Base-by-base conservation (phyloP, 2,797 vertebrate species). In the Echeneis naucrates region DNA sequence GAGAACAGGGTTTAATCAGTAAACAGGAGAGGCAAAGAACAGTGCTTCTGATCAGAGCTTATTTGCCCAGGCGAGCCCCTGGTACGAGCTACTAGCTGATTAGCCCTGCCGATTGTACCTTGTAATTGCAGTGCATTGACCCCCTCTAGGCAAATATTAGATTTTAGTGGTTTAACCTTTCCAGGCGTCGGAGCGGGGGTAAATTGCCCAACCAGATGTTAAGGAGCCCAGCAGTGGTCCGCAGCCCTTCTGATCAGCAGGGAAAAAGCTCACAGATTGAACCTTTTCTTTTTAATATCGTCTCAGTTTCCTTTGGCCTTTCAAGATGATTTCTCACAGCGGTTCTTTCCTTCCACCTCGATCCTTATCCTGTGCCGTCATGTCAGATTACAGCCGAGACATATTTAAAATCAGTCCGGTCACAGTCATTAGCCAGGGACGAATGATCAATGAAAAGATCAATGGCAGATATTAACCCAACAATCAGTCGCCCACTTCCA, bases 131-230 rank as follows among this genome's bases (percentile, higher is more conserved):
- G 87, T 88, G 90, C 80, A 88, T 88, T 93, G 92, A 95, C 92
- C 93, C 94, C 94, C 94, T 94, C 92, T 69, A 91, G 94, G 94
- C 94, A 94, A 94, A 94, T 94, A 94, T 93, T 93, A 93, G 90
- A 94, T 94, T 94, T 93, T 93, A 94, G 93, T 92, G 92, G 88
- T 94, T 95, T 95, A 95, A 95, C 94, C 94, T 95, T 94, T 93
- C 88, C 90, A 89, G 90, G 88, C 89, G 80, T 90, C 90, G 77
- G 89, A 87, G 91, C 81, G 42, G 84, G n/a, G 83, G 77, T 86
- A 92, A 94, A 94, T 94, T 93, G 93, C 91, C 87, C 78, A 38
- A 81, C 87, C 93, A 94, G 93, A 95, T 94, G 93, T 94, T 87
- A 88, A 87, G 86, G 83, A 93, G 82, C 88, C 74, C 91, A 89